Conservation (phyloP, 2,888 invertebrate species). For the Fragum fragum region DNA sequence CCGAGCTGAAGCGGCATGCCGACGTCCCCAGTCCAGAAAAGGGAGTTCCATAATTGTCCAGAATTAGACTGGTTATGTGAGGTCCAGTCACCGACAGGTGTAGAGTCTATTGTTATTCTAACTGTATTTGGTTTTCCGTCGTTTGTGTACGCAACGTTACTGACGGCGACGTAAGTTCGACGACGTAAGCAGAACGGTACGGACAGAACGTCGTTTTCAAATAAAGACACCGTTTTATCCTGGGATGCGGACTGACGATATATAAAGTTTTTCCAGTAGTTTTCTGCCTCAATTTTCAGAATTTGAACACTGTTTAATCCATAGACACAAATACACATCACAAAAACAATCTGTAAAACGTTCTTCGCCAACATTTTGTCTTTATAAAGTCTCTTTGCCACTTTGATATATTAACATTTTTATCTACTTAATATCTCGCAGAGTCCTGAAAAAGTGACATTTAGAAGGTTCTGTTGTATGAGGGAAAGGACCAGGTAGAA, state of each 20-base stretch:
- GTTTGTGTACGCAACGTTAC: conserved; percentile 47
- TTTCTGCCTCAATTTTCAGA: conserved; percentile 51
- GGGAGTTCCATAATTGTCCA: conserved; percentile 44
- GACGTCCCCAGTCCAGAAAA: conserved; percentile 32
- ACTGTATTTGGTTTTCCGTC: conserved; percentile 42
- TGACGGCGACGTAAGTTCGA: conserved; percentile 34
- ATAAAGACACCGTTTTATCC: conserved; percentile 47
- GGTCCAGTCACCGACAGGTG: conserved; percentile 23
- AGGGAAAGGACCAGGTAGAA: no score
- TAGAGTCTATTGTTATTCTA: conserved; percentile 33
- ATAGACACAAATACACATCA: neutral
- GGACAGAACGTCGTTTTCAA: conserved; percentile 41
- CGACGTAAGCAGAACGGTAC: conserved; percentile 50
- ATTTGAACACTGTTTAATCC: conserved; percentile 37
- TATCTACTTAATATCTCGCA: no score
- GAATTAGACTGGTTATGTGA: conserved; percentile 38
- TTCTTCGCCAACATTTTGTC: neutral
- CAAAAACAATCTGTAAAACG: neutral
- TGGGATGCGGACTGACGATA: conserved; percentile 53
- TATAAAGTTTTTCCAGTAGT: conserved; percentile 45
- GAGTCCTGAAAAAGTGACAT: no score
- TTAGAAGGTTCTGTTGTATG: no score
- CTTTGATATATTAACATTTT: neutral
- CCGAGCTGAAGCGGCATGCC: conserved; percentile 30
- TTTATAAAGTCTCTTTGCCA: neutral